phyloP scores from a whole-genome alignment of 2,113 vertebrate genomes.

The Nettapus auritus region DNA sequence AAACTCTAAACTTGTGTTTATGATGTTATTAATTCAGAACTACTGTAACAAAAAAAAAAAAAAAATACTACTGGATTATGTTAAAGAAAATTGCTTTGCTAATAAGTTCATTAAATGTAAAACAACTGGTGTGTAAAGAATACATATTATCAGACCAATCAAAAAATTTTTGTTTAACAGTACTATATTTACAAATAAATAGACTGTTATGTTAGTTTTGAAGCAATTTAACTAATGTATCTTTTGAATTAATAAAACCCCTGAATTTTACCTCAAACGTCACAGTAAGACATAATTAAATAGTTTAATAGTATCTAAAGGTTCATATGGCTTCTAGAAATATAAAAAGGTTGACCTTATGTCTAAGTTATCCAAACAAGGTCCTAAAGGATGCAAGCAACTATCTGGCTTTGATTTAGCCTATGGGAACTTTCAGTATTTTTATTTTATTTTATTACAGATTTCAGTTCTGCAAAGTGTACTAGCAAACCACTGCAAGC shows the following conservation, averaged over 20 bases:
- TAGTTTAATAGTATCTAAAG: neutral
- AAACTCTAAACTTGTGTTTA: neutral
- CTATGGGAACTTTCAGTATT: neutral
- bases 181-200: neutral
- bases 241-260: neutral
- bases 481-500: neutral
- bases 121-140: neutral
- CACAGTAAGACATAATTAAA: neutral
- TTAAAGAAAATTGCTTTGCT: neutral
- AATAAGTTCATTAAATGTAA: neutral
- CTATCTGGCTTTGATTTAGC: neutral
- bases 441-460: neutral
- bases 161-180: neutral
- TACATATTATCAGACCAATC: fast-evolving
- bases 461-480: neutral
- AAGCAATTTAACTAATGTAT: neutral
- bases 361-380: neutral
- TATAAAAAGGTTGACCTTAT: neutral
- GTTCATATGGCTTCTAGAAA: neutral
- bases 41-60: neutral
- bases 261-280: neutral
- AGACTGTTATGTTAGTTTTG: neutral
- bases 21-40: neutral
- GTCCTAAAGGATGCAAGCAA: neutral
- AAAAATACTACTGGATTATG: neutral